Evolutionary conservation across 2,797 vertebrate genomes (phyloP), one percentile per base, ranked within the genome.

Genomic region (Siniperca obscura): DNA sequence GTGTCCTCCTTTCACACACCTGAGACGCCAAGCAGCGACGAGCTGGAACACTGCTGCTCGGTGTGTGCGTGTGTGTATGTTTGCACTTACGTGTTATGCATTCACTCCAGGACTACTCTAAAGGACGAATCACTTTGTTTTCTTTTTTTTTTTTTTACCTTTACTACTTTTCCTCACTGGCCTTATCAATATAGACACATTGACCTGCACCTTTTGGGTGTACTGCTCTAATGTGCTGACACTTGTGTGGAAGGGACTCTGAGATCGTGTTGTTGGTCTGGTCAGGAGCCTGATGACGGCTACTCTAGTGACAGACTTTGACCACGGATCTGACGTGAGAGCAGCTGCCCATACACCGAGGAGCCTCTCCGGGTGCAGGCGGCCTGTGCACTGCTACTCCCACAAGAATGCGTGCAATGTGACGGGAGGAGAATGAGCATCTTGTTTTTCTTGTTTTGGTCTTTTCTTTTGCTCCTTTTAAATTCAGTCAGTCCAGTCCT

Each of bases 41-140:
- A 89, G 82, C 87, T 86, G 83, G 82, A 81, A 86, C 87, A 74
- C 86, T 86, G 91, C 90, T 93, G 86, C 91, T 89, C 87, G 36
- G 81, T 70, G 61, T 74, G 75, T 25, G 84, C 38, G 79, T 56
- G 59, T 56, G 78, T 76, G 84, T 82, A 36, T 76, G 77, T 87
- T 84, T 89, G 87, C 57, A 80, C 78, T 76, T 84, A 65, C 74
- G 74, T 88, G 85, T 89, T 83, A 85, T 87, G 84, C 92, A 87
- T 81, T 94, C 94, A 94, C 93, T 93, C 93, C 93, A 90, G 92
- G 91, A 94, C 90, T 87, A 88, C 88, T 91, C 89, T 82, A 91
- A 91, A 91, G 90, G 91, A 95, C 89, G 87, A 92, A 94, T 94
- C 92, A 92, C 92, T 93, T 82, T 21, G 70, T 77, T 57, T 25